Conservation (phyloP, 1,140 invertebrate genomes). For the Drosophila rufa region DNA sequence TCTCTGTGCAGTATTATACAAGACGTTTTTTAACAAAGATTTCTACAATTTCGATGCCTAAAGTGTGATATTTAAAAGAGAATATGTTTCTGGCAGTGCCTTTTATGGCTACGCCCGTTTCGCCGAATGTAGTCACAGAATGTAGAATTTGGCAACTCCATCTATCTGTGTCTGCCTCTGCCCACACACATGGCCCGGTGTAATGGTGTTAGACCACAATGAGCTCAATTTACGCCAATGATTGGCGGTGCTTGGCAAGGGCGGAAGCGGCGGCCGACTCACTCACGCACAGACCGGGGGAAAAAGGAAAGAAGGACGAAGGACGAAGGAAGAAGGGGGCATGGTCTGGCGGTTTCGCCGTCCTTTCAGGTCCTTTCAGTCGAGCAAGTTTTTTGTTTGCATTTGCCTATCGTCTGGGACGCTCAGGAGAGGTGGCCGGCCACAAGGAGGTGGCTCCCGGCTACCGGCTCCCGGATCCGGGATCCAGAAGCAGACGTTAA, state of each 20-base stretch:
- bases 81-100: neutral
- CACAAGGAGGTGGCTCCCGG: slow-evolving; percentile 8
- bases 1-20: too few species aligned
- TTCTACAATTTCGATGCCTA: too few species aligned
- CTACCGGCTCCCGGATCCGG: slow-evolving; percentile 5
- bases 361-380: slow-evolving; percentile 14
- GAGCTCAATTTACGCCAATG: slow-evolving; percentile 83
- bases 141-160: slow-evolving; percentile 49
- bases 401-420: slow-evolving; percentile 72
- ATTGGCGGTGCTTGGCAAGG: slow-evolving; percentile 70
- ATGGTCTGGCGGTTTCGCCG: slow-evolving; percentile 38
- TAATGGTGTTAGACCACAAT: slow-evolving; percentile 81
- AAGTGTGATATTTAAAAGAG: too few species aligned
- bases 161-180: slow-evolving; percentile 44
- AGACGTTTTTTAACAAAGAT: too few species aligned
- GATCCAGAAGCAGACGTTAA: slow-evolving; percentile 67
- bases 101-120: neutral
- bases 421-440: slow-evolving; percentile 8
- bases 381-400: slow-evolving; percentile 72
- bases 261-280: slow-evolving; percentile 30
- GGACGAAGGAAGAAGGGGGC: neutral
- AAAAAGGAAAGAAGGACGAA: neutral
- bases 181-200: slow-evolving; percentile 47
- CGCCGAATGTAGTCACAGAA: slow-evolving; percentile 10
- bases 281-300: slow-evolving; percentile 14